A percentile compares a stretch with the other conserved stretches of the same genome.
phyloP scores from a whole-genome alignment of 2,113 vertebrate genomes.

The Elachura formosa region DNA sequence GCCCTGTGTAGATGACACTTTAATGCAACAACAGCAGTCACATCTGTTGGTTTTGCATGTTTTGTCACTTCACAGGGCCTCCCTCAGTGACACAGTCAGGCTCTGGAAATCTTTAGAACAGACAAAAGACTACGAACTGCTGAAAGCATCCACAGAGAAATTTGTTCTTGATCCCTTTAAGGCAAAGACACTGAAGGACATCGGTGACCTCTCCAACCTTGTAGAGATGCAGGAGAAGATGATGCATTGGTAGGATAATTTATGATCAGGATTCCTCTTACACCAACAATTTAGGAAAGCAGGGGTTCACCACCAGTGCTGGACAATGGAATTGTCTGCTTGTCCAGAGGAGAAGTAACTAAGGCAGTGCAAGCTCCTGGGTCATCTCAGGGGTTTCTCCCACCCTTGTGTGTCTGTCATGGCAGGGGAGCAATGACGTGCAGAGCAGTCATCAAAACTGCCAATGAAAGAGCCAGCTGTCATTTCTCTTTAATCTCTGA shows the following conservation, averaged over 20 bases:
- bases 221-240: conserved; percentile 80
- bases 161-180: conserved; percentile 87
- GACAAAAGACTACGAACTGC: conserved; percentile 56
- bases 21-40: not conserved
- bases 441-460: not conserved
- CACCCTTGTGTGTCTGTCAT: accelerated
- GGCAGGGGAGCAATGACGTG: not conserved
- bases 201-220: conserved; percentile 79
- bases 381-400: not conserved
- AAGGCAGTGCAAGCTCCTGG: not conserved
- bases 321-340: not conserved
- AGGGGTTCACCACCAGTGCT: not conserved
- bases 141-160: conserved; percentile 75
- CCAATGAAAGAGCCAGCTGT: not conserved
- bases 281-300: not conserved
- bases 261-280: not conserved
- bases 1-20: not conserved
- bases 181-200: conserved; percentile 78
- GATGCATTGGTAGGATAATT: conserved; percentile 64
- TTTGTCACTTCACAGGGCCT: conserved; percentile 73
- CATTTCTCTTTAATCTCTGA: not conserved
- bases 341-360: not conserved
- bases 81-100: conserved; percentile 78
- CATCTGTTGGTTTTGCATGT: not conserved
- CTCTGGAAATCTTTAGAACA: conserved; percentile 83